A percentile compares a stretch with the other conserved stretches of the same genome.
Evolutionary conservation across 2,888 invertebrate genomes (phyloP).

Genomic region (Dasysyrphus albostriatus): DNA sequence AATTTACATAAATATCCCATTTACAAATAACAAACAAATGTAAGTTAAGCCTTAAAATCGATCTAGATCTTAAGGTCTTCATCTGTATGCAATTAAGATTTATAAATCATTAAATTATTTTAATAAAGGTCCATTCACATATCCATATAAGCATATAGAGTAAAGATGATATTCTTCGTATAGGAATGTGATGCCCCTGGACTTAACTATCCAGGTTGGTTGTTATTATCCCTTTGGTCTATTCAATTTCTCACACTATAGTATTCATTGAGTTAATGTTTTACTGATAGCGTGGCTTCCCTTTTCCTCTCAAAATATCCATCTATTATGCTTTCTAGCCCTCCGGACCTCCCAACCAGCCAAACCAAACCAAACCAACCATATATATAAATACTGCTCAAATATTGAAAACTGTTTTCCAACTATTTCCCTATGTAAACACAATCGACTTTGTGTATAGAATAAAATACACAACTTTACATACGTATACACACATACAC

Average conservation of each 20-base stretch:
- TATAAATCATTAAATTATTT: conserved; percentile 64
- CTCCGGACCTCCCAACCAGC: conserved; percentile 13
- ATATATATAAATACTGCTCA: conserved; percentile 38
- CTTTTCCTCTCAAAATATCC: conserved; percentile 8
- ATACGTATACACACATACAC: not conserved
- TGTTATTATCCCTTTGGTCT: conserved; percentile 6
- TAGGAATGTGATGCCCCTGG: not conserved
- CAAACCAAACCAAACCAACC: conserved; percentile 10
- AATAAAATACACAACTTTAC: conserved; percentile 12
- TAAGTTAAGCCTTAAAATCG: not conserved
- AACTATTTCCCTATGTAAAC: conserved; percentile 56
- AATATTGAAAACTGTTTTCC: conserved; percentile 67
- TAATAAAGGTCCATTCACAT: conserved; percentile 39
- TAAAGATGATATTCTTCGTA: conserved; percentile 26
- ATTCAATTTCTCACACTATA: conserved; percentile 32
- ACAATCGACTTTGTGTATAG: conserved; percentile 26
- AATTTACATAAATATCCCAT: not conserved
- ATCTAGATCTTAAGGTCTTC: conserved; percentile 14
- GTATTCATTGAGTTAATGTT: conserved; percentile 61
- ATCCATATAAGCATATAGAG: not conserved
- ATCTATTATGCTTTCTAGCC: conserved; percentile 44
- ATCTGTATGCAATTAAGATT: conserved; percentile 6
- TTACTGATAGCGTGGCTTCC: conserved; percentile 64
- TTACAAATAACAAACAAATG: not conserved
- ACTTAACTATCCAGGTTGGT: conserved; percentile 7